These are phyloP conservation scores for Polypterus bichir DNA, from an alignment of 2,113 vertebrate genomes.

Conservation along the genomic window DNA sequence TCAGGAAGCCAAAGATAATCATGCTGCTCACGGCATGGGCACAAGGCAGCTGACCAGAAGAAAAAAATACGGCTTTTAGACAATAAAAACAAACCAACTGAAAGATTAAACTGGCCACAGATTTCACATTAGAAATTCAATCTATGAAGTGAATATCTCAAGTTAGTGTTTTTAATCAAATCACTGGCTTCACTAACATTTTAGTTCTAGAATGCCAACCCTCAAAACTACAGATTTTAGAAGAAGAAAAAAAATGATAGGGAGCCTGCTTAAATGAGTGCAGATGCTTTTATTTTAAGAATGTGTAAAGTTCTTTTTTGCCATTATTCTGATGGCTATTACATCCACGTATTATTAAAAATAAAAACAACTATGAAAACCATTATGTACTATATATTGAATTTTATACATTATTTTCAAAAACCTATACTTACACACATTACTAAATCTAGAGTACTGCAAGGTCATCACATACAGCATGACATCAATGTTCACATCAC, in stretches of 20 bases:
- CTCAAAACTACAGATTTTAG: constrained; percentile 11
- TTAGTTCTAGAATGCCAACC: constrained; percentile 20
- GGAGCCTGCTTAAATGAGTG: background rate
- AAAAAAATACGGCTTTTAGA: constrained; percentile 34
- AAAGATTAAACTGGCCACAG: constrained; percentile 23
- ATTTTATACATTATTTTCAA: no score
- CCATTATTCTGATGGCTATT: no score
- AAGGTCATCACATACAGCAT: no score
- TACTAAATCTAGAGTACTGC: no score
- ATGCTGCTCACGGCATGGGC: constrained; percentile 42
- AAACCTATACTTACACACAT: no score
- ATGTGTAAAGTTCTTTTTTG: no score
- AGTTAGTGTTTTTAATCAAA: constrained; percentile 25
- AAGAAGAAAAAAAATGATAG: background rate
- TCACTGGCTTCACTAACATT: constrained; percentile 13
- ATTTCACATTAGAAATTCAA: constrained; percentile 31
- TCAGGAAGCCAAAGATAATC: constrained; percentile 36
- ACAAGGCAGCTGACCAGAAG: constrained; percentile 31
- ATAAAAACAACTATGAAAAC: no score
- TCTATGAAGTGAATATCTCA: constrained; percentile 22
- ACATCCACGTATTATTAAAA: no score
- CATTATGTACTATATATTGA: no score
- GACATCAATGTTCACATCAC: no score
- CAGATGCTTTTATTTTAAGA: background rate
- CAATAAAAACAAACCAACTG: constrained; percentile 46